phyloP scores from a whole-genome alignment of 1,140 invertebrate species.

The Pectinophora gossypiella region DNA sequence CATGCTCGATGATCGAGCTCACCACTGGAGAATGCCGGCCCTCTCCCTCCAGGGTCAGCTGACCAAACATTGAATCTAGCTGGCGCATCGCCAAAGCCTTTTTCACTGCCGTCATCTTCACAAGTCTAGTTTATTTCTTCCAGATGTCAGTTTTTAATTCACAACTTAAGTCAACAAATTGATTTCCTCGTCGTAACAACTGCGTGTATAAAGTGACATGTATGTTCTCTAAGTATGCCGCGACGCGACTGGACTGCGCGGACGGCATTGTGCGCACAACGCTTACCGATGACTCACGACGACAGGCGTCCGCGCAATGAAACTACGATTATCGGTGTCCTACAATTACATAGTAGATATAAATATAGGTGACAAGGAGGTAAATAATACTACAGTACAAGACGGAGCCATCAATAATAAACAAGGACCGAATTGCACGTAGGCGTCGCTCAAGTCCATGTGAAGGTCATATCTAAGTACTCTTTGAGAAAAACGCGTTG shows the following conservation, averaged over 20 bases:
- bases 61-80: conserved; percentile 82
- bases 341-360: conserved; percentile 56
- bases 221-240: conserved; percentile 65
- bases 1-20: conserved; percentile 75
- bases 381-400: conserved; percentile 61
- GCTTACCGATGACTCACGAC: conserved; percentile 61
- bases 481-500: neutral
- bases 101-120: conserved; percentile 72
- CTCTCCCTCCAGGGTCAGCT: conserved; percentile 77
- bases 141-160: conserved; percentile 30
- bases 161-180: conserved; percentile 26
- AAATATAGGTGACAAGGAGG: conserved; percentile 57
- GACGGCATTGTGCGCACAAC: conserved; percentile 49
- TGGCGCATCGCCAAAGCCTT: conserved; percentile 81
- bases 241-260: conserved; percentile 64
- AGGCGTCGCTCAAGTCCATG: conserved; percentile 41
- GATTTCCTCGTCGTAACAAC: conserved; percentile 27
- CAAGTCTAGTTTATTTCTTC: conserved; percentile 13
- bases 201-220: conserved; percentile 48
- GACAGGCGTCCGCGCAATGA: conserved; percentile 55
- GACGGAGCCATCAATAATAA: conserved; percentile 47
- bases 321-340: conserved; percentile 56
- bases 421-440: conserved; percentile 37
- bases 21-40: conserved; percentile 64
- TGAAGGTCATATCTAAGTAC: conserved; percentile 29